Base-by-base conservation (phyloP, 1,140 invertebrate species). In the Camponotus vicinus region DNA sequence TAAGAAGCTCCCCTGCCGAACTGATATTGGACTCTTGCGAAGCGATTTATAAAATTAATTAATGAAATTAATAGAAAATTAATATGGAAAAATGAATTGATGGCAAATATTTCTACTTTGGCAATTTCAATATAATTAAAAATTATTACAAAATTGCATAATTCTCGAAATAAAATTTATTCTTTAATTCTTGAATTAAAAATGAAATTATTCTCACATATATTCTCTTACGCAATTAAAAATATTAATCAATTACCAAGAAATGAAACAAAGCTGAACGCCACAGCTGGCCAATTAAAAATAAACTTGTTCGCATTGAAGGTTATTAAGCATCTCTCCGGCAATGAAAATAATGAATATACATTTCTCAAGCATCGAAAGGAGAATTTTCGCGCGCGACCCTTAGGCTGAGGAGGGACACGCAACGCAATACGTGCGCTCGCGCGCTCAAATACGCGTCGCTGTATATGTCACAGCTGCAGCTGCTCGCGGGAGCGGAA, bases 401-500 rank as follows among this genome's bases (percentile, higher is more conserved):
- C 49, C 78, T 82, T 18, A 42, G 18, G 18, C 11, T 3, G 15
- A 82, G 37, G 18, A 59, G n/a, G 49, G 18, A 55, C 63, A 69
- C 61, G 57, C 80, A 66, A 49, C 52, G 59, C 86, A 57, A 61
- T 11, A 15, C 34, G 61, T 78, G 59, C 76, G 71, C 82, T 69
- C 75, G 52, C 64, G 1, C 71, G 42, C 55, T 2, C 73, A n/a
- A 27, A 75, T 55, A 79, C 64, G n/a, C 86, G 73, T 57, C 69
- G 83, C 59, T 67, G 71, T 89, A 66, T 80, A 86, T 73, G 88
- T 89, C 89, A 88, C 91, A 91, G 92, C 85, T 93, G 92, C 92
- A 93, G 92, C 92, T 93, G 91, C 87, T 87, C 91, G 88, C 86
- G 91, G 73, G 52, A 87, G 88, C 90, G 88, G 91, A 92, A 92